Evolutionary conservation across 2,113 vertebrate genomes (phyloP).

Genomic region (Sinosuthora webbiana): DNA sequence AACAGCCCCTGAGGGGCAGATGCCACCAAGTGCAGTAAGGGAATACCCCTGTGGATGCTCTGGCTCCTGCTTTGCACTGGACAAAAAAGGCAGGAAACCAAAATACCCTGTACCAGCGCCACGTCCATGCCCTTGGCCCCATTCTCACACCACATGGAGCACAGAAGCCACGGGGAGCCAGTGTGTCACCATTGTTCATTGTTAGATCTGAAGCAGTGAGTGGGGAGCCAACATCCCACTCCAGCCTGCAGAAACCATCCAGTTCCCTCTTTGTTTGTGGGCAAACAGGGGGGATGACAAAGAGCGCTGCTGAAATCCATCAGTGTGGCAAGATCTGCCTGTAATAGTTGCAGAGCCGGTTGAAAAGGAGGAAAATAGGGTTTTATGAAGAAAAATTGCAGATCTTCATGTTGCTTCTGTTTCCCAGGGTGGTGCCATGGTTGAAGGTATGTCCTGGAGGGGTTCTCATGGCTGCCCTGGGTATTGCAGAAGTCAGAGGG

Average conservation of each 20-base stretch:
- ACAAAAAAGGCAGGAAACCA: constrained; percentile 64
- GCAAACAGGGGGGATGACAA: neutral
- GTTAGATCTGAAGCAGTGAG: constrained; percentile 10
- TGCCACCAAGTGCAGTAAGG: constrained; percentile 3
- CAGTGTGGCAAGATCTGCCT: neutral
- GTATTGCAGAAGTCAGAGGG: neutral
- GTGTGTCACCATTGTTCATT: constrained; percentile 47
- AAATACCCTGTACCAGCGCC: constrained; percentile 43
- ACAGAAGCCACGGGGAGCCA: neutral
- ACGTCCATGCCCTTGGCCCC: constrained; percentile 1
- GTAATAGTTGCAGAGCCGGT: neutral
- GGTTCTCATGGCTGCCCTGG: neutral
- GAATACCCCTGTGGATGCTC: constrained; percentile 35
- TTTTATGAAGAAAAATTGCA: neutral
- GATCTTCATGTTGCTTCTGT: neutral
- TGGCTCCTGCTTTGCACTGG: neutral
- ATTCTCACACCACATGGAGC: neutral
- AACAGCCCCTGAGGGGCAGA: constrained; percentile 14
- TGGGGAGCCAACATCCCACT: neutral
- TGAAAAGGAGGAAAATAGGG: neutral
- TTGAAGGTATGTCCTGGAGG: neutral
- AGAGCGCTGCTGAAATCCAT: neutral
- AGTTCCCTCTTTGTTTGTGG: neutral
- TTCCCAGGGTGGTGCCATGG: neutral
- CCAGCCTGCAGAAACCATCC: constrained; percentile 7